Conservation (phyloP, 53 echinoderm and acorn worm species). For the Echinarachnius parma region DNA sequence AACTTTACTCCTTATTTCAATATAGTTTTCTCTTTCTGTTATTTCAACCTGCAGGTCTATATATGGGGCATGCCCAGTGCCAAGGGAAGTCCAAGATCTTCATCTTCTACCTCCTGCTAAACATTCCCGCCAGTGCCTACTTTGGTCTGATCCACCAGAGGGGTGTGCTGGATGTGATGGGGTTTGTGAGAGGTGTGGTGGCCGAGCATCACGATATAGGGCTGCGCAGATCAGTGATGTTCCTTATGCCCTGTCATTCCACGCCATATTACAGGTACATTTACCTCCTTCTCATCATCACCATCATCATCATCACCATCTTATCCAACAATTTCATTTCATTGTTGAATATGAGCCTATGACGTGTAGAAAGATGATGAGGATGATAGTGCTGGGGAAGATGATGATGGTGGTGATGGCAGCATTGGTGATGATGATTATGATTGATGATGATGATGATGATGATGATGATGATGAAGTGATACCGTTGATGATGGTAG, state of each 20-base stretch:
- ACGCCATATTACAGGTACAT: conserved; percentile 93
- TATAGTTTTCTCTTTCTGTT: too few relatives aligned
- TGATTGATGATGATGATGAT: too few relatives aligned
- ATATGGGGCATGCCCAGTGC: conserved; percentile 24
- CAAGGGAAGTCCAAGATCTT: conserved; percentile 15
- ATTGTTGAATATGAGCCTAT: too few relatives aligned
- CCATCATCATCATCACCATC: too few relatives aligned
- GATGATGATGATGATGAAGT: too few relatives aligned
- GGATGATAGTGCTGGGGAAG: too few relatives aligned
- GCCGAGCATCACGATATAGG: conserved; percentile 46
- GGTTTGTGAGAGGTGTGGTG: conserved; percentile 47
- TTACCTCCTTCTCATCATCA: conserved; percentile 80
- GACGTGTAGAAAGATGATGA: too few relatives aligned
- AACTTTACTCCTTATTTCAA: too few relatives aligned
- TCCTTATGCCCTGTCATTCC: conserved; percentile 97
- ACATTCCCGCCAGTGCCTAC: conserved; percentile 58
- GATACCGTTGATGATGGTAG: too few relatives aligned
- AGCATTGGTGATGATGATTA: too few relatives aligned
- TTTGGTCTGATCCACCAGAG: conserved; percentile 81
- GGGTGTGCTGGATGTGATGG: conserved; percentile 87
- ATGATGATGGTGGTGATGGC: too few relatives aligned
- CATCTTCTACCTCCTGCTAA: conserved; percentile 56
- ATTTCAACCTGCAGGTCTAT: conserved; percentile 37
- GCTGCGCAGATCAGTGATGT: conserved; percentile 55
- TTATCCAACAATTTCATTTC: too few relatives aligned